Base-by-base conservation (phyloP, 2,113 vertebrate species). In the Taurulus bubalis region DNA sequence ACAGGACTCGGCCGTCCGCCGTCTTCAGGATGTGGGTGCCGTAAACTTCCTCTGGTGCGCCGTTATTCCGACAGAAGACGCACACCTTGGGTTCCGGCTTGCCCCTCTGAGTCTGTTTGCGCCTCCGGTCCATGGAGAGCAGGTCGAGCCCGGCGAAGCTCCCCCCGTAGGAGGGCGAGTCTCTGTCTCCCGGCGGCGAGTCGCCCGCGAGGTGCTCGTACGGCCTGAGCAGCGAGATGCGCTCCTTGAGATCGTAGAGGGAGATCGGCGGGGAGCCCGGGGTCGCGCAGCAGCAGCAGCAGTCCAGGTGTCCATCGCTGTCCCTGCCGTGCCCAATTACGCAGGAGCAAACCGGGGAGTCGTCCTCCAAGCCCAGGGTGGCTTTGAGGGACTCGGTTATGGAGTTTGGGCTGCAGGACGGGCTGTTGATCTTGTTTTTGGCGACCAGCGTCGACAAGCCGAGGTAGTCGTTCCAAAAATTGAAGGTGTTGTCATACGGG, bases 1-100 rank as follows among this genome's bases (percentile, higher is more conserved):
- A 96, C 85, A 96, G 88, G 3, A 96, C 95, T 7, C 95, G 82
- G 26, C 95, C 95, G 79, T 96, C 95, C 45, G 91, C 94, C 1
- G 95, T 94, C 91, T 96, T 96, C 86, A 96, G 90, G 65, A 96
- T 94, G 71, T 96, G 95, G n/a, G 95, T 95, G 59, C 94, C 95
- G 90, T 95, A 96, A 55, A 96, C 95, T 60, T 95, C 95, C 90
- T 96, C 95, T 42, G 95, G 95, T 0, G 95, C 95, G 79, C 95
- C 95, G 91, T 96, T 96, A 92, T 96, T 96, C 94, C 95, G 88
- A 91, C 95, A 96, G 91, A 96, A 96, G 78, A 96, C 95, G 91
- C 95, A 96, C 87, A 96, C 95, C 84, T 93, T 95, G 11, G 95
- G 95, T 87, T 96, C 95, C 55, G 94, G 94, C 38, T 95, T 95